Conservation (phyloP, 2,888 invertebrate genomes). For the Nephrotoma appendiculata region DNA sequence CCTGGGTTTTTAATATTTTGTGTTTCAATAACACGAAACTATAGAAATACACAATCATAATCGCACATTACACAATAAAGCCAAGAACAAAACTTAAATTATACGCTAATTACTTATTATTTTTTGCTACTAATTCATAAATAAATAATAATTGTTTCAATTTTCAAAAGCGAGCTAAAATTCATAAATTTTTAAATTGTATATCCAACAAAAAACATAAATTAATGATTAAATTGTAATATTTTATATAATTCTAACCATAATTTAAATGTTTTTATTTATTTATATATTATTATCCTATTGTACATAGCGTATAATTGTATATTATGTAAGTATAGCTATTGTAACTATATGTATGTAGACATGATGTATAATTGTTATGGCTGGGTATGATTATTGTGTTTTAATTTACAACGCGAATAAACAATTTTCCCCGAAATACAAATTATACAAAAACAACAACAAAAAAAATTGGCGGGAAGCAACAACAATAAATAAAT, state of each 20-base stretch:
- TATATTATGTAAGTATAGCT: background rate
- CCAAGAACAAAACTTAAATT: too few relatives aligned
- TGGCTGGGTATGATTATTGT: background rate
- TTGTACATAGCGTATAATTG: too few relatives aligned
- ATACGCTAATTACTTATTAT: background rate
- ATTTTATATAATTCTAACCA: background rate
- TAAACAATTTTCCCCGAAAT: background rate
- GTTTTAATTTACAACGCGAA: background rate
- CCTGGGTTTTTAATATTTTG: too few relatives aligned
- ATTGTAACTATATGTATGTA: background rate
- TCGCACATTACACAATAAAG: too few relatives aligned
- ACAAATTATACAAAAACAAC: background rate
- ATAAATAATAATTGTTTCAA: background rate
- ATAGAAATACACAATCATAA: too few relatives aligned
- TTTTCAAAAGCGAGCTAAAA: background rate
- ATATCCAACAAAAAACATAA: background rate
- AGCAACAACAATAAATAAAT: background rate
- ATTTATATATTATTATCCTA: background rate
- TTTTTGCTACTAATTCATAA: background rate
- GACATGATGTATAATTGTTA: background rate
- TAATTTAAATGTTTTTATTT: background rate
- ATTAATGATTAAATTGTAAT: background rate
- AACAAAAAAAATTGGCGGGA: background rate
- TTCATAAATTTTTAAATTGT: background rate
- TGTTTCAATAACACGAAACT: too few relatives aligned